Conservation (phyloP, 2,113 vertebrate species). For the Manacus vitellinus region DNA sequence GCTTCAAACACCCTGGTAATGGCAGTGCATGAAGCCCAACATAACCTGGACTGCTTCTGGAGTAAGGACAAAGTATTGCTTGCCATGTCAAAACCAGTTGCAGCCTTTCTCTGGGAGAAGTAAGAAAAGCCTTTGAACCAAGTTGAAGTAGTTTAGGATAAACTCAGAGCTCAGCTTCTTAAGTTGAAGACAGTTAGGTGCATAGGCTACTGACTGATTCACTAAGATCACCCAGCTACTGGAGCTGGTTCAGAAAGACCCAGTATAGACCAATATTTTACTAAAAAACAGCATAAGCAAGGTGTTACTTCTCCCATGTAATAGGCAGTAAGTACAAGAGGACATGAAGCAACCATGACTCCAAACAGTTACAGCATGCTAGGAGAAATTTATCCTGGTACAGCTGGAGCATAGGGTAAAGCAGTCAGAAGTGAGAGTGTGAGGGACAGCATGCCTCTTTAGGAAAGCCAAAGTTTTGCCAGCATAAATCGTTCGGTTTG, state of each 20-base stretch:
- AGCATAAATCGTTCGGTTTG: background rate
- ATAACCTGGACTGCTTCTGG: background rate
- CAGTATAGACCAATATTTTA: background rate
- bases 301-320: background rate
- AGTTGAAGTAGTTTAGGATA: background rate
- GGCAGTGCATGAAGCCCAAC: background rate
- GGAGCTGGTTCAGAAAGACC: background rate
- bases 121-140: background rate
- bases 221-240: background rate
- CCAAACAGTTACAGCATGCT: background rate
- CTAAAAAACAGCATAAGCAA: background rate
- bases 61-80: background rate
- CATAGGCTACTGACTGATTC: background rate
- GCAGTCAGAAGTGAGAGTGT: background rate
- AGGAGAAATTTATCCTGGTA: background rate
- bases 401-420: background rate
- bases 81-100: background rate
- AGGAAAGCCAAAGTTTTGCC: background rate
- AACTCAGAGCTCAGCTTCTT: background rate
- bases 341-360: background rate
- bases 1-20: background rate
- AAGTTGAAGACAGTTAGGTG: background rate
- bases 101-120: background rate
- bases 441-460: accelerated
- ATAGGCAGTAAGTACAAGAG: background rate